Evolutionary conservation across 2,888 invertebrate genomes (phyloP).

Genomic region (Stegophylla sp.): DNA sequence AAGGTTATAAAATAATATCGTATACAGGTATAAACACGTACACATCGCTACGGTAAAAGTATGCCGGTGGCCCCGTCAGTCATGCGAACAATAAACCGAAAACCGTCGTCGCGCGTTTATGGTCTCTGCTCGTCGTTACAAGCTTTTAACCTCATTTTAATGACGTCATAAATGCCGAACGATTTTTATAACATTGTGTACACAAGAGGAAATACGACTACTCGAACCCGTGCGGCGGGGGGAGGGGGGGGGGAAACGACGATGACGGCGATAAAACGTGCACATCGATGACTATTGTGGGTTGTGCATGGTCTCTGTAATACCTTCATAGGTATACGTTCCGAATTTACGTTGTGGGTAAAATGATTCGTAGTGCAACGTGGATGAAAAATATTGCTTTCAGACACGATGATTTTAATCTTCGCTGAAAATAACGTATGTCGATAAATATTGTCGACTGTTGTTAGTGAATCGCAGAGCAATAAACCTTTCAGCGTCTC

Average conservation of each 20-base stretch:
- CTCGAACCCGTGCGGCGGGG: slow-evolving; percentile 1
- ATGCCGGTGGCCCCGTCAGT: slow-evolving; percentile 54
- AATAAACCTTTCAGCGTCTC: too few relatives aligned
- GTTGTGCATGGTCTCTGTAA: not conserved
- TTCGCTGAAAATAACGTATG: not conserved
- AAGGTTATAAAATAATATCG: slow-evolving; percentile 41
- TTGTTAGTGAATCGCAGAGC: too few relatives aligned
- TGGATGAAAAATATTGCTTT: slow-evolving; percentile 3
- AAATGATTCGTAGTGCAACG: too few relatives aligned
- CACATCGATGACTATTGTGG: slow-evolving; percentile 41
- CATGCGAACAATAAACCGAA: slow-evolving; percentile 53
- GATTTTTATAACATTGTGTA: slow-evolving; percentile 53
- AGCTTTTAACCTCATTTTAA: slow-evolving; percentile 55
- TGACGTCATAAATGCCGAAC: slow-evolving; percentile 58
- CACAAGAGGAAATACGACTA: slow-evolving; percentile 36
- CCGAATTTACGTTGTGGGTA: too few relatives aligned
- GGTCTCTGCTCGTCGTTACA: slow-evolving; percentile 45
- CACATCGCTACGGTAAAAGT: too few relatives aligned
- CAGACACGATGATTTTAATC: slow-evolving; percentile 9
- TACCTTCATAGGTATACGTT: not conserved
- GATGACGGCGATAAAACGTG: slow-evolving; percentile 20
- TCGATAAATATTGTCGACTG: not conserved
- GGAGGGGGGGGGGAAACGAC: not conserved
- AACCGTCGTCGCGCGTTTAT: slow-evolving; percentile 27
- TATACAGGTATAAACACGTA: too few relatives aligned